Evolutionary conservation across 1,140 invertebrate genomes (phyloP).

Genomic region (Agrypnia vestita): DNA sequence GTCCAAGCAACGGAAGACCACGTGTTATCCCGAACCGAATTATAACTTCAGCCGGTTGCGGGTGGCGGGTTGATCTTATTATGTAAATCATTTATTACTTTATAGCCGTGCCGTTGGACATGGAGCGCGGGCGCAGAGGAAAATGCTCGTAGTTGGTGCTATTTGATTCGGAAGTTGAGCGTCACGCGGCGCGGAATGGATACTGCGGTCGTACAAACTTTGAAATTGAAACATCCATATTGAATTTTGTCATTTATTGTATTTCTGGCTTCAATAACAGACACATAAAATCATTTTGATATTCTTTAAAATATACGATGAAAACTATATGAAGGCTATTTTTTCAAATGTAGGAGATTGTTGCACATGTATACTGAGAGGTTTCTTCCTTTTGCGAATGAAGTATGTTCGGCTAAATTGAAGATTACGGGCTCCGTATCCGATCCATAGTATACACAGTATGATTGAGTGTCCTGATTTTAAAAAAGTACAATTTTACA

Average conservation of each 20-base stretch:
- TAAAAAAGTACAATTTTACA: too few species aligned
- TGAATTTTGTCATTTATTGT: conserved; percentile 15
- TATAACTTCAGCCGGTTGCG: conserved; percentile 32
- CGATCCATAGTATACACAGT: too few species aligned
- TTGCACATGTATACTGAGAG: too few species aligned
- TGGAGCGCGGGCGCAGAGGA: not conserved
- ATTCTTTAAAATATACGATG: not conserved
- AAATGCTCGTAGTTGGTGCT: not conserved
- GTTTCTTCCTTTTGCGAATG: too few species aligned
- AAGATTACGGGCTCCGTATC: too few species aligned
- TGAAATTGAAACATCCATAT: conserved; percentile 25
- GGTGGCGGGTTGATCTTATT: conserved; percentile 39
- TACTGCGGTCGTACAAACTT: conserved; percentile 20
- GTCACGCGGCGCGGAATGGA: not conserved
- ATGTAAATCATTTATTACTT: conserved; percentile 51
- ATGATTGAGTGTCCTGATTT: too few species aligned
- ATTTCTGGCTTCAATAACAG: conserved; percentile 2
- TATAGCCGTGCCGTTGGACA: conserved; percentile 29
- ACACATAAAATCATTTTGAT: not conserved
- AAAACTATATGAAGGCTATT: too few species aligned
- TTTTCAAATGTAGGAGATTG: too few species aligned
- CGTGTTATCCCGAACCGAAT: conserved; percentile 30
- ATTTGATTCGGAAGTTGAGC: conserved; percentile 14
- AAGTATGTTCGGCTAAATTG: too few species aligned
- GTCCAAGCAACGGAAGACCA: conserved; percentile 9